Conservation (phyloP, 2,113 vertebrate genomes). For the Tretioscincus oriximinensis region DNA sequence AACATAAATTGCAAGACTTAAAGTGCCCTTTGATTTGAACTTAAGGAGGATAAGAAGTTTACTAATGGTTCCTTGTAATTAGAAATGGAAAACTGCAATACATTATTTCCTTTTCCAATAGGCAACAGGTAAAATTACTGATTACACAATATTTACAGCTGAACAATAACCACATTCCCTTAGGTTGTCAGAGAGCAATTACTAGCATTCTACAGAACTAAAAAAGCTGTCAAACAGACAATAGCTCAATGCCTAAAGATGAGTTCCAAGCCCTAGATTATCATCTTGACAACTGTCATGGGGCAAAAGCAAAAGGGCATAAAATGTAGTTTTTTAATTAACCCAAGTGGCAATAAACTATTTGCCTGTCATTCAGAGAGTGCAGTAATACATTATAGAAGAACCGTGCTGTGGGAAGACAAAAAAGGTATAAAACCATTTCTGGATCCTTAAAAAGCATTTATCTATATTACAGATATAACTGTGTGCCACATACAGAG, state of each 20-base stretch:
- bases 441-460: neutral
- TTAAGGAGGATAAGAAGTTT: neutral
- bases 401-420: neutral
- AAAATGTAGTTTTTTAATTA: conserved; percentile 3
- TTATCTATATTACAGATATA: neutral
- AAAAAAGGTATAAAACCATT: neutral
- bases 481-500: neutral
- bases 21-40: neutral
- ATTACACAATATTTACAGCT: conserved; percentile 2
- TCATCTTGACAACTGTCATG: neutral
- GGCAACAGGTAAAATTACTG: neutral
- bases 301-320: neutral
- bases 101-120: neutral
- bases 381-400: neutral
- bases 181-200: neutral
- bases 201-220: neutral
- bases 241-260: neutral
- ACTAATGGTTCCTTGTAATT: neutral
- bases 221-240: conserved; percentile 1
- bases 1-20: neutral
- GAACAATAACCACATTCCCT: conserved; percentile 2
- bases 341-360: neutral
- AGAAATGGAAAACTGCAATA: neutral
- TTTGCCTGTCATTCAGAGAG: neutral
- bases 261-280: neutral